These are phyloP conservation scores for Ecliptopera silaceata DNA, from an alignment of 2,888 invertebrate species.

Conservation along the genomic window DNA sequence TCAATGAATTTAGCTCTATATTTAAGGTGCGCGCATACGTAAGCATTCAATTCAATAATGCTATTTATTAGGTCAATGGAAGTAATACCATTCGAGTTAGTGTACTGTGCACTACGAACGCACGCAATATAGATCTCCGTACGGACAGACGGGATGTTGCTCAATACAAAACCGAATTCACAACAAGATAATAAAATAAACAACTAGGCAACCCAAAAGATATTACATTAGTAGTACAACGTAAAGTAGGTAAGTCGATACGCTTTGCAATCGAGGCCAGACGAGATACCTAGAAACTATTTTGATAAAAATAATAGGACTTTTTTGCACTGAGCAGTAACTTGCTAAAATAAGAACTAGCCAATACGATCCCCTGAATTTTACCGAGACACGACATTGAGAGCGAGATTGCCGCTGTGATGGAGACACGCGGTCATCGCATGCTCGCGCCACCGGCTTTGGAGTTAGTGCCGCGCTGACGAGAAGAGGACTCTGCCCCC, in stretches of 20 bases:
- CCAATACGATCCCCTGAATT: slow-evolving; percentile 20
- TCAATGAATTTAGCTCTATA: slow-evolving; percentile 16
- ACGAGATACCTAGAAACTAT: slow-evolving; percentile 11
- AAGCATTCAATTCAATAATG: slow-evolving; percentile 25
- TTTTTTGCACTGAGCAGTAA: slow-evolving; percentile 16
- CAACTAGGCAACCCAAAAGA: background rate
- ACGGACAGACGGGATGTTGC: slow-evolving; percentile 49
- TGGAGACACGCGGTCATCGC: slow-evolving; percentile 53
- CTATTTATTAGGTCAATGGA: slow-evolving; percentile 33
- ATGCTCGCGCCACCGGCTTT: slow-evolving; percentile 40
- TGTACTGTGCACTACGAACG: slow-evolving; percentile 43
- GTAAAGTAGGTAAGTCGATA: background rate
- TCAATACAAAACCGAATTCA: slow-evolving; percentile 44
- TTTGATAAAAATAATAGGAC: slow-evolving; percentile 11
- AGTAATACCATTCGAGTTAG: slow-evolving; percentile 49
- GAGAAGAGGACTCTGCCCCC: slow-evolving; percentile 57
- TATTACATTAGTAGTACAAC: background rate
- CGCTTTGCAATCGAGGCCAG: slow-evolving; percentile 22
- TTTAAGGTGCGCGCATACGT: slow-evolving; percentile 10
- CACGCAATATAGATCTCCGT: slow-evolving; percentile 35
- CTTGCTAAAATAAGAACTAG: slow-evolving; percentile 22
- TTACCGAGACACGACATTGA: slow-evolving; percentile 21
- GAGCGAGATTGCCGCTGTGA: slow-evolving; percentile 30
- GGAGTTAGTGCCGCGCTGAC: slow-evolving; percentile 32
- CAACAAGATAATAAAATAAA: slow-evolving; percentile 34